Conservation (phyloP, 2,888 invertebrate genomes). For the Drosophila histrio region DNA sequence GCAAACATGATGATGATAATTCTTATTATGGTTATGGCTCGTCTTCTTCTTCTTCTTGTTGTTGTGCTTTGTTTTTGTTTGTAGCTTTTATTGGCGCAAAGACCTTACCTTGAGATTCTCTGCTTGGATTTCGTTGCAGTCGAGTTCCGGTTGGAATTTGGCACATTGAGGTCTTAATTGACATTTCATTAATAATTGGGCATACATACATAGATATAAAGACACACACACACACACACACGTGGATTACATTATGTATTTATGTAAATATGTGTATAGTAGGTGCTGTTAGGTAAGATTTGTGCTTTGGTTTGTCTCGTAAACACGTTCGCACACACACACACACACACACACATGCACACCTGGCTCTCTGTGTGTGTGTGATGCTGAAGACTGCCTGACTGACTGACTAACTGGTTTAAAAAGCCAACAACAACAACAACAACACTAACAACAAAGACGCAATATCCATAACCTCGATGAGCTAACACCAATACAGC, state of each 20-base stretch:
- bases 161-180: slow-evolving; percentile 41
- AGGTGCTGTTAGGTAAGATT: slow-evolving; percentile 51
- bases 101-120: slow-evolving; percentile 41
- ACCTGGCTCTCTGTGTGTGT: slow-evolving; percentile 31
- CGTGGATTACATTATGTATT: slow-evolving; percentile 36
- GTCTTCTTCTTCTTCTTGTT: background rate
- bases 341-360: slow-evolving; percentile 7
- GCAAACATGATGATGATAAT: background rate
- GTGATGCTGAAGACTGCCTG: slow-evolving; percentile 75
- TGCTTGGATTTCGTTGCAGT: slow-evolving; percentile 14
- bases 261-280: slow-evolving; percentile 36
- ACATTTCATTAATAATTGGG: slow-evolving; percentile 36
- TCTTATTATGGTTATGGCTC: slow-evolving; percentile 8
- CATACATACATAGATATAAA: no score
- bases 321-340: slow-evolving; percentile 63
- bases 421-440: slow-evolving; percentile 48
- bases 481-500: slow-evolving; percentile 74
- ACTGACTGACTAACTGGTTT: slow-evolving; percentile 72
- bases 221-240: slow-evolving; percentile 31
- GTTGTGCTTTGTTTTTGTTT: slow-evolving; percentile 14
- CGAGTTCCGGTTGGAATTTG: slow-evolving; percentile 54
- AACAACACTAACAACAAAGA: slow-evolving; percentile 49
- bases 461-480: slow-evolving; percentile 78
- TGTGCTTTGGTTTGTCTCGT: slow-evolving; percentile 47
- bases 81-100: slow-evolving; percentile 1